phyloP scores from a whole-genome alignment of 2,888 invertebrate species.

The Chaitophorus viminalis region DNA sequence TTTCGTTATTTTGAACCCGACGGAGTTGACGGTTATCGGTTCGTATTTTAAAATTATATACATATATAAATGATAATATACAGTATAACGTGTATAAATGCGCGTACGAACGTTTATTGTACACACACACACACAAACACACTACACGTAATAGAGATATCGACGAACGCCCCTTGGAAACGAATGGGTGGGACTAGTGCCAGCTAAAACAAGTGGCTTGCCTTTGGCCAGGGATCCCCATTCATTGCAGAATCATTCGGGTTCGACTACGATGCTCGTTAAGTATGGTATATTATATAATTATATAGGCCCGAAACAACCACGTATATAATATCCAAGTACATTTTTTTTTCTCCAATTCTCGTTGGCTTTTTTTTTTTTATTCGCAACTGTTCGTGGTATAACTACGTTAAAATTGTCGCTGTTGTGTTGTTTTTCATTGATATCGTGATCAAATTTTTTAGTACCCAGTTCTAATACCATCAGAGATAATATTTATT shows the following conservation, averaged over 20 bases:
- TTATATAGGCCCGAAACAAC: neutral
- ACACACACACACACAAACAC: neutral
- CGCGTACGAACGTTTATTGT: neutral
- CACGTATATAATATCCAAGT: neutral
- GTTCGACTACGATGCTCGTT: conserved; percentile 4
- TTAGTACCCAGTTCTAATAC: neutral
- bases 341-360: neutral
- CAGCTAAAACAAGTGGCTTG: conserved; percentile 40
- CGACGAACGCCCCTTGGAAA: conserved; percentile 23
- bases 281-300: no score
- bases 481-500: neutral
- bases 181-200: conserved; percentile 39
- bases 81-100: neutral
- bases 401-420: neutral
- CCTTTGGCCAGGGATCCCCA: conserved; percentile 16
- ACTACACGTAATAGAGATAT: conserved; percentile 2
- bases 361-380: neutral
- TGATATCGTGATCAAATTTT: neutral
- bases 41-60: neutral
- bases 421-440: neutral
- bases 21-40: neutral
- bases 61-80: neutral
- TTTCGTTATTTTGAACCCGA: conserved; percentile 21
- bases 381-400: neutral
- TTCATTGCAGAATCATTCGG: conserved; percentile 26